Conservation (phyloP, 2,113 vertebrate species). For the Dicentrarchus labrax region DNA sequence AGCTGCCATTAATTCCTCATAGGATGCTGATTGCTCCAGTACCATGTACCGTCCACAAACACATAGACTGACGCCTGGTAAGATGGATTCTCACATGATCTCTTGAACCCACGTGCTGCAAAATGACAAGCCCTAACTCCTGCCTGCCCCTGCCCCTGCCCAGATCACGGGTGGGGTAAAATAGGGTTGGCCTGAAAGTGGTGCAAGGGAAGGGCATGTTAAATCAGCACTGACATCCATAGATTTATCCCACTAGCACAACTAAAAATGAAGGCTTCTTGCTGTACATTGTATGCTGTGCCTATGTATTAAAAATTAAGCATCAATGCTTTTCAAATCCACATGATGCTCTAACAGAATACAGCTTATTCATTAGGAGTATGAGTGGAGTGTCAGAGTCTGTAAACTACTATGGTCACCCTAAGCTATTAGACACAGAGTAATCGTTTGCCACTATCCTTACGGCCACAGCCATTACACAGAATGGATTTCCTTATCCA, state of each 20-base stretch:
- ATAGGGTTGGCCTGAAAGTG: no score
- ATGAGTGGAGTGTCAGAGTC: constrained; percentile 17
- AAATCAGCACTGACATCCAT: no score
- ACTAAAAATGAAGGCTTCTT: background rate
- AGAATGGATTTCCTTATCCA: constrained; percentile 22
- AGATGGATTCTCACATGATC: no score
- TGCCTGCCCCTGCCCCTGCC: no score
- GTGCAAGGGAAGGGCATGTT: no score
- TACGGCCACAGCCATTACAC: constrained; percentile 8
- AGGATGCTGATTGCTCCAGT: no score
- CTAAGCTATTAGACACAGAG: constrained; percentile 8
- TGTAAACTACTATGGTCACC: constrained; percentile 1
- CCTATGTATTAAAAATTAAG: background rate
- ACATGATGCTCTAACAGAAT: background rate
- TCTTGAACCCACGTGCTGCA: no score
- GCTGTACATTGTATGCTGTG: background rate
- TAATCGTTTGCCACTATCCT: background rate
- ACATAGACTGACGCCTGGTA: no score
- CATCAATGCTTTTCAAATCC: background rate
- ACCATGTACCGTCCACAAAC: no score
- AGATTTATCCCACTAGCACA: background rate
- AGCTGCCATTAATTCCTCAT: no score
- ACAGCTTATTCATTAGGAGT: background rate
- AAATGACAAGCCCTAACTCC: no score
- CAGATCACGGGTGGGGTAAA: no score